Base-by-base conservation (phyloP, 2,888 invertebrate genomes). In the Tinea semifulvella region DNA sequence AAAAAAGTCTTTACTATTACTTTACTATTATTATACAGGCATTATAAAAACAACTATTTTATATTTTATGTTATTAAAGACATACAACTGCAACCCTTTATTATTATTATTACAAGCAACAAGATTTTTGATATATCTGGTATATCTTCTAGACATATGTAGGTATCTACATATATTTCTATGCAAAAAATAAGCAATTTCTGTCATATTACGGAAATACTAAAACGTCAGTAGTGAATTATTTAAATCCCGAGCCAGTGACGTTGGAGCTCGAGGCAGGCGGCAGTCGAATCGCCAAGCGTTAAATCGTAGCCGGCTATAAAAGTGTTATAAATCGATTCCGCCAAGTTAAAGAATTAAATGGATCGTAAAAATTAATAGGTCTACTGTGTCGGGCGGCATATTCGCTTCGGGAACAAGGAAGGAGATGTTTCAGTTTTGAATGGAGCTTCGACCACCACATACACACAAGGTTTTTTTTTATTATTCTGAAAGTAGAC, bases 341-440 rank as follows among this genome's bases (percentile, higher is more conserved):
- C 72, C 65, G 62, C 65, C 71, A 73, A 68, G 72, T 75, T 75
- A 68, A 73, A 69, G 74, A 73, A 73, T 69, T 73, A 73, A 77
- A 77, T 77, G 74, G 72, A 54, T 67, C 70, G 73, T 77, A 75
- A 79, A 75, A 76, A 76, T 74, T 75, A 76, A 77, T 76, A 74
- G 76, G 65, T 58, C 60, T 64, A 64, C 66, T 38, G 40, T 22
- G 66, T 66, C 65, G 62, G 61, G 56, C 50, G 56, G 53, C 55
- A 53, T 54, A 52, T 27, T 38, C 20, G 27, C 10, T 36, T 35
- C 22, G 27, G 50, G 52, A 58, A 57, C 31, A 22, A 31, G 8
- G 20, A 26, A n/a, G n/a, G n/a, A n/a, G n/a, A n/a, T n/a, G n/a
- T n/a, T n/a, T n/a, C 43, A n/a, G n/a, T n/a, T n/a, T n/a, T n/a